Base-by-base conservation (phyloP, 2,113 vertebrate genomes). In the Engraulis encrasicolus region DNA sequence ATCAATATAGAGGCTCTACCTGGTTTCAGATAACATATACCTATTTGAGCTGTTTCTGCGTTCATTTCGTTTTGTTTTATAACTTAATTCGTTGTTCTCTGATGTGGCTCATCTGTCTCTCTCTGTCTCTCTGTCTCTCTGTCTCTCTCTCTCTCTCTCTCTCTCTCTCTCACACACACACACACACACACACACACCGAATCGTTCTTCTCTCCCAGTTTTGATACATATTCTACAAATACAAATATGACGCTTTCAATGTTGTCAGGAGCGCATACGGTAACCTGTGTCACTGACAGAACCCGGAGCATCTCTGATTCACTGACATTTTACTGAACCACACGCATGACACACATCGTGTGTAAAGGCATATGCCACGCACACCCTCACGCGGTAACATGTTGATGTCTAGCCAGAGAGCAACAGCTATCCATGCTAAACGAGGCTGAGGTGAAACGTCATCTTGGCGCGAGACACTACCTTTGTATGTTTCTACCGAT, bases 391-490 rank as follows among this genome's bases (percentile, higher is more conserved):
- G 40, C 7, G 14, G 66, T 12, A 74, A 15, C 66, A 15, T 34
- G 3, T 74, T 15, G 2, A 74, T 27, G 23, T 14, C 66, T 27
- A 74, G 54, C 54, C 19, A 58, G 20, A 7, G 23, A 54, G n/a
- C 50, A 20, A 54, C 1, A 54, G 50, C n/a, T 17, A 19, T 54
- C 17, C 23, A 66, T 31, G 12, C n/a, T 66, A 31, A 66, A 31
- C 6, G 23, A 6, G 31, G 58, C 31, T 66, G 7, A 38, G 49
- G 34, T 50, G 0, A 61, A 58, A 36, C n/a, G 45, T 78, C 81
- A 78, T n/a, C n/a, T n/a, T n/a, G n/a, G n/a, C n/a, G n/a, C n/a
- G n/a, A 80, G 81, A 78, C 12, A 90, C 61, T 89, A 94, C 92
- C 93, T 93, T 84, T 78, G 89, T 40, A 34, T 87, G 18, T 74